Base-by-base conservation (phyloP, 2,888 invertebrate genomes). In the Diarsia mendica region DNA sequence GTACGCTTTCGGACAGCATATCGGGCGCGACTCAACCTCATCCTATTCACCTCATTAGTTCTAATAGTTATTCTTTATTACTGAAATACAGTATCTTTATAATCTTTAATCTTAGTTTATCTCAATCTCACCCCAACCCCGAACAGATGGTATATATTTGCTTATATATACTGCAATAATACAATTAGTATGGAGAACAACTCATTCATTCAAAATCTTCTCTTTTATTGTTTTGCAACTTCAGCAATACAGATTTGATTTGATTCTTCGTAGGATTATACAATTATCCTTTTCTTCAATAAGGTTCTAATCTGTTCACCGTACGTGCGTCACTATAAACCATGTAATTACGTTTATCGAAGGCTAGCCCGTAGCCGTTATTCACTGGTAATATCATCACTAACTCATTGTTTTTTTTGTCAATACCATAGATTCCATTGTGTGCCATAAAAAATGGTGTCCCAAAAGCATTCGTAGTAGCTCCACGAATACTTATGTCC, bases 321-420 rank as follows among this genome's bases (percentile, higher is more conserved):
- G 92, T 89, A 76, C 93, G 88, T 79, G 92, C 93, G 67, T 93
- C 90, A 75, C 93, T 91, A 77, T 91, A 94, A 82, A 94, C 79
- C 65, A 94, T 92, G 75, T 92, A 92, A 81, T 94, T 93, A 81
- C 91, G 81, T 79, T 85, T 91, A 87, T 94, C 93, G 77, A 94
- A 94, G 44, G 94, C 93, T 82, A 94, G 80, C 72, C 92, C 94
- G 67, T 91, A 92, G 20, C 93, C 92, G 79, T 93, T 91, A 71
- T 89, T 86, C 18, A 94, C 67, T 0, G 87, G 44, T 33, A 92
- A 79, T 71, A 91, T 80, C 78, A 89, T 89, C 39, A 82, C 77
- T 23, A 92, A 74, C 51, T 86, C 88, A 72, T 89, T 90, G 55
- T 82, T 90, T 66, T 83, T 80, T 72, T 84, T 86, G 55, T 91